Evolutionary conservation across 2,888 invertebrate species (phyloP).

Genomic region (Anarsia innoxiella): DNA sequence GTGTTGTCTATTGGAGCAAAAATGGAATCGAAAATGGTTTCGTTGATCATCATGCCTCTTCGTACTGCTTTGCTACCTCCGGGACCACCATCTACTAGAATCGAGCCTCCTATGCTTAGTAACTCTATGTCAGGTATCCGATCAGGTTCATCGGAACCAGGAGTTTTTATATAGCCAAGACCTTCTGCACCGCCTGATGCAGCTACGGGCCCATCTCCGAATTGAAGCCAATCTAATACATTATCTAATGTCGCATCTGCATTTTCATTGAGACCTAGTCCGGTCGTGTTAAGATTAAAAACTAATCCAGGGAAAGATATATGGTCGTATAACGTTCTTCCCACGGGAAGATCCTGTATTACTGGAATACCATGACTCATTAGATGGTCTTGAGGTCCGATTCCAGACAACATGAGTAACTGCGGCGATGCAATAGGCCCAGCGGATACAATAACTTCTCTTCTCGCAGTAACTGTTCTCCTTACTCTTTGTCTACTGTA

Average conservation of each 20-base stretch:
- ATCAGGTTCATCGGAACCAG: slow-evolving; percentile 58
- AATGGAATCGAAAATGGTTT: slow-evolving; percentile 54
- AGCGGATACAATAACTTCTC: slow-evolving; percentile 83
- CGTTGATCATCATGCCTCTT: slow-evolving; percentile 60
- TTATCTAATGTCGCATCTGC: slow-evolving; percentile 29
- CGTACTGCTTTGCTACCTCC: slow-evolving; percentile 48
- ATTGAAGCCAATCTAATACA: slow-evolving; percentile 36
- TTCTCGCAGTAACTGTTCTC: slow-evolving; percentile 68
- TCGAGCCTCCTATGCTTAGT: slow-evolving; percentile 75
- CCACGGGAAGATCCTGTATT: slow-evolving; percentile 77
- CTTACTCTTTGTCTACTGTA: slow-evolving; percentile 57
- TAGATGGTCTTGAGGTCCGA: slow-evolving; percentile 78
- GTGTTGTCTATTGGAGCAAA: slow-evolving; percentile 52
- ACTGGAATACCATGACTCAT: slow-evolving; percentile 68
- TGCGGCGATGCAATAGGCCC: slow-evolving; percentile 89
- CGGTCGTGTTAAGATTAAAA: slow-evolving; percentile 69
- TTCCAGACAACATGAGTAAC: slow-evolving; percentile 85
- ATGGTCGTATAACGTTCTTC: slow-evolving; percentile 79
- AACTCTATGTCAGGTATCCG: slow-evolving; percentile 82
- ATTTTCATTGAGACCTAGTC: slow-evolving; percentile 36
- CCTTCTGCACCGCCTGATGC: slow-evolving; percentile 77
- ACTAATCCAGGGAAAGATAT: slow-evolving; percentile 79
- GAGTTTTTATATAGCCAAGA: slow-evolving; percentile 77
- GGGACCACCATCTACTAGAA: slow-evolving; percentile 51
- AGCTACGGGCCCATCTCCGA: slow-evolving; percentile 58